A percentile compares a stretch with the other conserved stretches of the same genome.
Evolutionary conservation across 2,888 invertebrate genomes (phyloP).

Genomic region (Cyaniris semiargus): DNA sequence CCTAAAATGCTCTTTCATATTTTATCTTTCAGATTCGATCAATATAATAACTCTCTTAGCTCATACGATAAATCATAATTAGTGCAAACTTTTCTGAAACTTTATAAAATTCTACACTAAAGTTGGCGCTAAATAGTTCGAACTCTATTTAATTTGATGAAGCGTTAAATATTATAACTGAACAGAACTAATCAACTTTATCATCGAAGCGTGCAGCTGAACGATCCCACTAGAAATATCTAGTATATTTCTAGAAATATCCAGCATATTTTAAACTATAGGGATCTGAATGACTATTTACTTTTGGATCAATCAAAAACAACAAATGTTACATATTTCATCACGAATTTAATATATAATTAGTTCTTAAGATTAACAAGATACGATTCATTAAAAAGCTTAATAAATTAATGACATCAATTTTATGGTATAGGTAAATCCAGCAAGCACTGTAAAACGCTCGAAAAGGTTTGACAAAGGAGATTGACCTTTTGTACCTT

Average conservation of each 20-base stretch:
- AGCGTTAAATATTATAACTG: background rate
- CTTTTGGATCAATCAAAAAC: no score
- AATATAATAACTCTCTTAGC: background rate
- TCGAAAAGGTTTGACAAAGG: background rate
- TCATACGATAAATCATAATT: background rate
- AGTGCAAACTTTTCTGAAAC: background rate
- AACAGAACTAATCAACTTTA: background rate
- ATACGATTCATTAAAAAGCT: background rate
- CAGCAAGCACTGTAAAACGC: background rate
- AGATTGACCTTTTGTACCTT: constrained; percentile 13
- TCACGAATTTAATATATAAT: no score
- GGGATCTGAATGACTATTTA: no score
- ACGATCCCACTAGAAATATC: constrained; percentile 16
- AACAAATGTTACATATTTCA: no score
- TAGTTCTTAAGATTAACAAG: background rate
- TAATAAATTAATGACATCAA: background rate
- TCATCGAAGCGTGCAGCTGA: background rate
- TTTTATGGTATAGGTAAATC: background rate
- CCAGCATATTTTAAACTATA: no score
- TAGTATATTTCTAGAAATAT: background rate
- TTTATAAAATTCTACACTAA: background rate
- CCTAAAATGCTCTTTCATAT: background rate
- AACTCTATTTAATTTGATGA: background rate
- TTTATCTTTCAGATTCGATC: background rate
- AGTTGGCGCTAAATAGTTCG: background rate